phyloP scores from a whole-genome alignment of 1,140 invertebrate genomes.

The Dinoponera quadriceps region DNA sequence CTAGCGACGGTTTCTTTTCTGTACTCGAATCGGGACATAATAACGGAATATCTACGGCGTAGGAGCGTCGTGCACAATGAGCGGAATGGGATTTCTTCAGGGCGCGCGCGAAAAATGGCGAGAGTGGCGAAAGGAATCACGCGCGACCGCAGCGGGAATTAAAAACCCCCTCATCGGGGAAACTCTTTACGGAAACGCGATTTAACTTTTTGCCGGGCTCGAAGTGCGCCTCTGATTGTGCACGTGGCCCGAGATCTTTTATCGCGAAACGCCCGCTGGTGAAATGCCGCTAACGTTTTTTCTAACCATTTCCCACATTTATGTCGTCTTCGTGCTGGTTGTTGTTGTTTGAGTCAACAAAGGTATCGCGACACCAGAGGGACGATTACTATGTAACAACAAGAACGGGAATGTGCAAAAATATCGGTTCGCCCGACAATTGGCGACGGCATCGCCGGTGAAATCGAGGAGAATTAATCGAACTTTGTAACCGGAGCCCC shows the following conservation, averaged over 20 bases:
- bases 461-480: not conserved
- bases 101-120: not conserved
- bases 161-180: not conserved
- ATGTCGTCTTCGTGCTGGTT: not conserved
- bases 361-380: not conserved
- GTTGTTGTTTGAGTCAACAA: not conserved
- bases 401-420: not conserved
- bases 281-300: not conserved
- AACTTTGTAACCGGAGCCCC: not conserved
- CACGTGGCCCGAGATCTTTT: slow-evolving; percentile 16
- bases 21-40: not conserved
- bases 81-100: not conserved
- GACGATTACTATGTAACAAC: not conserved
- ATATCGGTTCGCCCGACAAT: not conserved
- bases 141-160: slow-evolving; percentile 1
- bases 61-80: not conserved
- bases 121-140: no score
- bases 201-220: slow-evolving; percentile 12
- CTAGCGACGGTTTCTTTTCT: not conserved
- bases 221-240: slow-evolving; percentile 36
- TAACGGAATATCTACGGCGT: not conserved
- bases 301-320: not conserved
- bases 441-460: not conserved
- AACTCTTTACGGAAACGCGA: slow-evolving; percentile 9
- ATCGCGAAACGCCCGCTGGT: not conserved